Conservation (phyloP, 2,113 vertebrate genomes). For the Sisor rabdophorus region DNA sequence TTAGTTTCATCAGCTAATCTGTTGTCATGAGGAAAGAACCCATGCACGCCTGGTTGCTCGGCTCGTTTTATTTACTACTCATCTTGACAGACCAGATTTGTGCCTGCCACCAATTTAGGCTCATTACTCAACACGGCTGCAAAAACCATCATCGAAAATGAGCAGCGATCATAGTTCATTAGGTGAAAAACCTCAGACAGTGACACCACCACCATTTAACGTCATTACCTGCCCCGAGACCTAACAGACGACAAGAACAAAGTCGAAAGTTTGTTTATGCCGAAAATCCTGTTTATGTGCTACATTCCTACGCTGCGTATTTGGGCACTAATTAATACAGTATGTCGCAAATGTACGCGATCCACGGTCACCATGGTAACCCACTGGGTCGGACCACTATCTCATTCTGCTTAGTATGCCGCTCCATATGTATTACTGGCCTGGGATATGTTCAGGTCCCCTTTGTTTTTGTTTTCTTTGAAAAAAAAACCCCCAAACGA, state of each 20-base stretch:
- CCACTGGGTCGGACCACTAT: neutral
- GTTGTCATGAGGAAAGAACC: neutral
- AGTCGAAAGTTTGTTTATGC: neutral
- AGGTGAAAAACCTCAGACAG: neutral
- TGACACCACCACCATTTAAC: no score
- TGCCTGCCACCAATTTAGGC: neutral
- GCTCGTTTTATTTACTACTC: neutral
- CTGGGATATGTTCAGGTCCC: neutral
- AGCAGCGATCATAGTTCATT: neutral
- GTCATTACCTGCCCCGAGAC: no score
- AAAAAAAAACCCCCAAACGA: no score
- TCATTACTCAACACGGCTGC: neutral
- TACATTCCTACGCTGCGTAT: neutral
- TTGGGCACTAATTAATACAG: neutral
- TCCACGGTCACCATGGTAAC: neutral
- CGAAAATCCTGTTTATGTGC: neutral
- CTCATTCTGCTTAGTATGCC: constrained; percentile 31
- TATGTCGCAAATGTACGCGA: neutral
- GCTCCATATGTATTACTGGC: constrained; percentile 42
- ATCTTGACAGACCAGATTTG: constrained; percentile 20
- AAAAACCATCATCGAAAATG: neutral
- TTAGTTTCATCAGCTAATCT: neutral
- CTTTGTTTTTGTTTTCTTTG: neutral
- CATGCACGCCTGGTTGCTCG: neutral
- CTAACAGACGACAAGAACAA: neutral